These are phyloP conservation scores for Athalia circularis DNA, from an alignment of 2,888 invertebrate genomes.

Conservation along the genomic window DNA sequence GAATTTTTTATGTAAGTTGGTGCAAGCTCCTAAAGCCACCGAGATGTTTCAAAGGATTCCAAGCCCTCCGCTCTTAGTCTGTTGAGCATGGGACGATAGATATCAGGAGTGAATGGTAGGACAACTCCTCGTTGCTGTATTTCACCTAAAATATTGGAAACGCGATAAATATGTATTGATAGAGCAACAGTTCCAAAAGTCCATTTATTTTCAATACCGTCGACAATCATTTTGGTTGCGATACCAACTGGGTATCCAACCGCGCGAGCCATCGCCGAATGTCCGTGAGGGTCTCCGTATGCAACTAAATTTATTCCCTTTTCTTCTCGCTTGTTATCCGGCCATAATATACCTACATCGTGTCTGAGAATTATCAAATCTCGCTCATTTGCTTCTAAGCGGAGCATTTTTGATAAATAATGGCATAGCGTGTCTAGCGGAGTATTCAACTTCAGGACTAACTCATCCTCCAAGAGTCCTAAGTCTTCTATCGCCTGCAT, in stretches of 20 bases:
- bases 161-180: neutral
- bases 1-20: too few species aligned
- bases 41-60: constrained; percentile 81
- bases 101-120: constrained; percentile 92
- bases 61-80: constrained; percentile 92
- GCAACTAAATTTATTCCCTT: constrained; percentile 92
- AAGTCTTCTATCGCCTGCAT: constrained; percentile 89
- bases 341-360: constrained; percentile 94
- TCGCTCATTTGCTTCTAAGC: constrained; percentile 88
- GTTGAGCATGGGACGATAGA: constrained; percentile 94
- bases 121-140: constrained; percentile 97
- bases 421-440: constrained; percentile 96
- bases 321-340: constrained; percentile 87
- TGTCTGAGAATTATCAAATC: constrained; percentile 97
- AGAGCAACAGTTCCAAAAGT: neutral
- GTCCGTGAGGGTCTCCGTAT: constrained; percentile 88
- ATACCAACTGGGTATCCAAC: constrained; percentile 97
- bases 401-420: constrained; percentile 88
- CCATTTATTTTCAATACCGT: constrained; percentile 79
- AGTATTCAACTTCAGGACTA: constrained; percentile 87
- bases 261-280: constrained; percentile 97
- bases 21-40: constrained; percentile 65
- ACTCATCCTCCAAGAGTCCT: constrained; percentile 90
- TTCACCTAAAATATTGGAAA: constrained; percentile 81
- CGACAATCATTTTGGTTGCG: constrained; percentile 97